Conservation (phyloP, 2,888 invertebrate species). For the Diaperis boleti region DNA sequence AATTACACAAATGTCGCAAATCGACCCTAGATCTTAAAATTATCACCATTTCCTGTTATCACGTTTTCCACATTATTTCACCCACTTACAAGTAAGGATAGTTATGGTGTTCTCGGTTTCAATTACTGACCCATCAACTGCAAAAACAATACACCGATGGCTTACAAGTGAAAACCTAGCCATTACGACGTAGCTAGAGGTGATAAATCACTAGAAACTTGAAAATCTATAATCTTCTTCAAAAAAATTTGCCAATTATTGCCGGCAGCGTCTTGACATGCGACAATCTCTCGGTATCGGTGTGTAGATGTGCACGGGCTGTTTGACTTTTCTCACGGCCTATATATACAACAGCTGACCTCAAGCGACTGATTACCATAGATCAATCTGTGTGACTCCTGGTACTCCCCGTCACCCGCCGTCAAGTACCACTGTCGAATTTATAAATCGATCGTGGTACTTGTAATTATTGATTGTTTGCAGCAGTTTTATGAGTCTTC, state of each 20-base stretch:
- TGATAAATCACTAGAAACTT: constrained; percentile 37
- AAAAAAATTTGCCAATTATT: constrained; percentile 30
- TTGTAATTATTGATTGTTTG: constrained; percentile 19
- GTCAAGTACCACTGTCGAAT: constrained; percentile 22
- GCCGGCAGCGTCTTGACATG: constrained; percentile 36
- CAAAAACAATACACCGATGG: constrained; percentile 9
- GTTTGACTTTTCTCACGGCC: constrained; percentile 51
- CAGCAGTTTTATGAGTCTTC: constrained; percentile 7
- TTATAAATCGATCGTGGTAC: constrained; percentile 19
- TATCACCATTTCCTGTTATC: neutral
- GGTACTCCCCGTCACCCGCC: constrained; percentile 36
- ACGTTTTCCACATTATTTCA: constrained; percentile 7
- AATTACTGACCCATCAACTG: constrained; percentile 16
- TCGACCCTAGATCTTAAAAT: no score
- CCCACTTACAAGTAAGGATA: neutral
- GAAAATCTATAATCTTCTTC: constrained; percentile 35
- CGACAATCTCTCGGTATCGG: constrained; percentile 37
- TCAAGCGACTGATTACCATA: constrained; percentile 50
- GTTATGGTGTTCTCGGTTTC: constrained; percentile 18
- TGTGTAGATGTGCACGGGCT: constrained; percentile 26
- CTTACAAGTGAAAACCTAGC: constrained; percentile 32
- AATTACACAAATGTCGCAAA: no score
- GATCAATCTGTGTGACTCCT: constrained; percentile 45
- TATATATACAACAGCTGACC: constrained; percentile 48
- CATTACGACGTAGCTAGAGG: constrained; percentile 25